These are phyloP conservation scores for Deilephila elpenor DNA, from an alignment of 2,888 invertebrate genomes.

Conservation along the genomic window DNA sequence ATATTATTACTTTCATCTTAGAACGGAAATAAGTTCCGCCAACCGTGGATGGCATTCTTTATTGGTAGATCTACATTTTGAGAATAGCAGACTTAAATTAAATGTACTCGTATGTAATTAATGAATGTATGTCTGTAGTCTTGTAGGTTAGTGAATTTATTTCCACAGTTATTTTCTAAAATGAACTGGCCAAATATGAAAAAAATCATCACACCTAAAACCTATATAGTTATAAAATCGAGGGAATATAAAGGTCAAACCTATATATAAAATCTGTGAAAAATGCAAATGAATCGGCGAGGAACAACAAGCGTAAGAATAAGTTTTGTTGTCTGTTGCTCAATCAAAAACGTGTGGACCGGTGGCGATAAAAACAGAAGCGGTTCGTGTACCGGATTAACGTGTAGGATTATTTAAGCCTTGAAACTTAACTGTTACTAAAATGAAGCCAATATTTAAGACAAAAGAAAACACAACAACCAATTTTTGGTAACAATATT, in stretches of 20 bases:
- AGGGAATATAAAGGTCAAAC: not conserved
- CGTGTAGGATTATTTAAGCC: conserved; percentile 15
- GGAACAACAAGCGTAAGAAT: not conserved
- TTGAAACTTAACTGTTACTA: conserved; percentile 16
- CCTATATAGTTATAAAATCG: too few relatives aligned
- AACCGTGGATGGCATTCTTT: too few relatives aligned
- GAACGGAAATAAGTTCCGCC: too few relatives aligned
- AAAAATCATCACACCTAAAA: too few relatives aligned
- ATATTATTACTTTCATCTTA: too few relatives aligned
- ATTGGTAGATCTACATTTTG: too few relatives aligned
- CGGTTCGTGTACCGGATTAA: conserved; percentile 19
- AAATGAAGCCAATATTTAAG: conserved; percentile 19
- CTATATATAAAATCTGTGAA: not conserved
- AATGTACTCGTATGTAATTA: too few relatives aligned
- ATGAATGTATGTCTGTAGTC: too few relatives aligned
- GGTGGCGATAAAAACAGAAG: conserved; percentile 17
- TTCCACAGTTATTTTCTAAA: too few relatives aligned
- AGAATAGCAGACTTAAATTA: too few relatives aligned
- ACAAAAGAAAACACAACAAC: not conserved
- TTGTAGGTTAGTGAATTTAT: too few relatives aligned
- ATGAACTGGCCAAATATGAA: too few relatives aligned
- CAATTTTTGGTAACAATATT: not conserved
- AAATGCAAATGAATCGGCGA: not conserved
- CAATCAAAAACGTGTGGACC: not conserved
- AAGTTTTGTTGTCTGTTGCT: not conserved